Evolutionary conservation across 2,888 invertebrate species (phyloP), one percentile per base, ranked within the genome.

Genomic region (Steinernema carpocapsae): DNA sequence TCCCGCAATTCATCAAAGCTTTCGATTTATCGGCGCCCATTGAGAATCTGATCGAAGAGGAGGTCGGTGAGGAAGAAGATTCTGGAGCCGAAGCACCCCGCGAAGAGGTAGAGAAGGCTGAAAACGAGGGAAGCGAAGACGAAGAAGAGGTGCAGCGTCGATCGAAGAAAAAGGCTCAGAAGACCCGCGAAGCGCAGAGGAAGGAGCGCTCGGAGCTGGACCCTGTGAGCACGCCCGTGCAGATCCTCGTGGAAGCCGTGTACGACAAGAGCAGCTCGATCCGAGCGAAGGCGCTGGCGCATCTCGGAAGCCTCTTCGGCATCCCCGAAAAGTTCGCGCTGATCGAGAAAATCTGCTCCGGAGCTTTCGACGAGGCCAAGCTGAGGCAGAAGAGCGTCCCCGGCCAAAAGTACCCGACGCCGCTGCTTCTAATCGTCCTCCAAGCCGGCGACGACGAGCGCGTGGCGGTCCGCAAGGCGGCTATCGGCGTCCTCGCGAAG

Each of bases 311-410:
- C 12, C 64, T 64, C 6, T 32, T 64, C 37, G 24, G 37, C 43
- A 26, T 22, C 51, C 45, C 51, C 12, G 74, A 56, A 59, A 74
- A 26, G 59, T n/a, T 56, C 17, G 22, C 12, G 14, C n/a, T 52
- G 17, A 74, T 74, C 72, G 59, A 74, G 42, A 43, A 72, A 19
- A 26, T 74, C 22, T 51, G 74, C 64, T 29, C 29, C 1, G 32
- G 29, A 1, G 29, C 2, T 12, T 12, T 64, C 7, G 29, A 32
- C 64, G 3, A 32, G 1, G 64, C 26, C 7, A 12, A 64, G 19
- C 64, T 32, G 2, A 1, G 26, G n/a, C 24, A 12, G 64, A 64
- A 64, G 29, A 17, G 17, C 17, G 32, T 14, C 32, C 29, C 1
- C 7, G 7, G 14, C 37, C 64, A 64, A n/a, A 32, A 29, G 14